A percentile compares a stretch with the other conserved stretches of the same genome.
These are phyloP conservation scores for Thunnus thynnus DNA, from an alignment of 2,113 vertebrate genomes.

Conservation along the genomic window DNA sequence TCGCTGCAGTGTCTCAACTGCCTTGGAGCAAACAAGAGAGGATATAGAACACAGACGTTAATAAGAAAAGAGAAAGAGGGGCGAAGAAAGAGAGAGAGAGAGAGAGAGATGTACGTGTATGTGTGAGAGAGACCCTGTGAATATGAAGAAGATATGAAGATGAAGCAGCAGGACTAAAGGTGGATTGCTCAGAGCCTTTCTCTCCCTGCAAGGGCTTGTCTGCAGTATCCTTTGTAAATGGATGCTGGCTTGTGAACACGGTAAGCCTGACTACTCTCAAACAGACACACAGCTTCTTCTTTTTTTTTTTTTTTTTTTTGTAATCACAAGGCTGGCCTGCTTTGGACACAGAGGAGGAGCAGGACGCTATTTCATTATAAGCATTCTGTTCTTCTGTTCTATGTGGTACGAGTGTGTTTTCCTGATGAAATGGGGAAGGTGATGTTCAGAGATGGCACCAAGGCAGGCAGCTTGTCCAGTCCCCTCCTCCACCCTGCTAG, in stretches of 20 bases:
- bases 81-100: constrained; percentile 33
- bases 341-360: constrained; percentile 29
- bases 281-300: constrained; percentile 26
- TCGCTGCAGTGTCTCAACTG: constrained; percentile 89
- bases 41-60: constrained; percentile 83
- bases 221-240: constrained; percentile 84
- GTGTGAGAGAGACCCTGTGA: constrained; percentile 46
- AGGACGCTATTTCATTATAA: constrained; percentile 30
- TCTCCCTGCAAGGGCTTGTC: constrained; percentile 81
- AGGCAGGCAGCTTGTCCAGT: constrained; percentile 74
- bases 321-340: constrained; percentile 28
- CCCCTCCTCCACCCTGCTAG: constrained; percentile 82
- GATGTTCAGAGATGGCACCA: constrained; percentile 80
- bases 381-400: constrained; percentile 21
- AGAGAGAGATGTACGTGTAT: constrained; percentile 39
- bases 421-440: constrained; percentile 68
- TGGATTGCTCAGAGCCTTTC: constrained; percentile 79
- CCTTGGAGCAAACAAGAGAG: constrained; percentile 86
- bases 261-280: constrained; percentile 77
- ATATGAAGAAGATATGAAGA: constrained; percentile 76
- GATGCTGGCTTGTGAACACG: constrained; percentile 82
- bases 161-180: constrained; percentile 80
- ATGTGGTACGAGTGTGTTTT: constrained; percentile 62
- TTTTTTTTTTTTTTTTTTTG: neutral
- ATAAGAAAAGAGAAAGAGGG: constrained; percentile 69